These are phyloP conservation scores for Lamprologus lemairii DNA, from an alignment of 2,113 vertebrate genomes.

Conservation along the genomic window DNA sequence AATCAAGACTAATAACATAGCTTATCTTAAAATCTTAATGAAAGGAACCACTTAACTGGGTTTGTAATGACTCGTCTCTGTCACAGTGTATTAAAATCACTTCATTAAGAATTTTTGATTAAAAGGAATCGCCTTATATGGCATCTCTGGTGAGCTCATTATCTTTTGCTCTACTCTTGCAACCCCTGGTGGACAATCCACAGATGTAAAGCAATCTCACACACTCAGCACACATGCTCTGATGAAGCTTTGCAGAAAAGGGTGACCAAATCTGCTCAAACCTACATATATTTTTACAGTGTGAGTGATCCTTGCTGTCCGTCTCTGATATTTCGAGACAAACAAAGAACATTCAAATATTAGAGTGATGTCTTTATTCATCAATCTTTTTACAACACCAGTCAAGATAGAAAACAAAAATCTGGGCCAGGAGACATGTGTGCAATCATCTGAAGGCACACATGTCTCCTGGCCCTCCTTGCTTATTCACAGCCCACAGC, in stretches of 20 bases:
- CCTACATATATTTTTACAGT: not conserved
- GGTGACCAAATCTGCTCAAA: not conserved
- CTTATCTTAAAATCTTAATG: not conserved
- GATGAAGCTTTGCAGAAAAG: not conserved
- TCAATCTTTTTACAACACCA: not conserved
- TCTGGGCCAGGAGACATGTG: not conserved
- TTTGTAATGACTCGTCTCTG: slow-evolving; percentile 4
- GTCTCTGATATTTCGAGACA: not conserved
- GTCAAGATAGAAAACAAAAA: not conserved
- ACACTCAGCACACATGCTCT: not conserved
- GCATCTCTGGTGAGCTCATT: not conserved
- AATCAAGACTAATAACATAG: not conserved
- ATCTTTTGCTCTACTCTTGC: slow-evolving; percentile 52
- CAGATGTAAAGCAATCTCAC: not conserved
- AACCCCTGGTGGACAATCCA: slow-evolving; percentile 52
- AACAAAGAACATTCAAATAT: not conserved
- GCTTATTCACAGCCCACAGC: not conserved
- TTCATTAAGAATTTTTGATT: slow-evolving; percentile 11
- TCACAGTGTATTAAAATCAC: slow-evolving; percentile 4
- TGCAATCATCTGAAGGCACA: not conserved
- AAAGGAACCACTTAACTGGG: not conserved
- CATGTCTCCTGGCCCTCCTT: not conserved
- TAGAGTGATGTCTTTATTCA: not conserved
- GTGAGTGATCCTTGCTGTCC: not conserved
- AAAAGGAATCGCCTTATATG: not conserved